Conservation (phyloP, 2,797 vertebrate species). For the Macroramphosus scolopax region DNA sequence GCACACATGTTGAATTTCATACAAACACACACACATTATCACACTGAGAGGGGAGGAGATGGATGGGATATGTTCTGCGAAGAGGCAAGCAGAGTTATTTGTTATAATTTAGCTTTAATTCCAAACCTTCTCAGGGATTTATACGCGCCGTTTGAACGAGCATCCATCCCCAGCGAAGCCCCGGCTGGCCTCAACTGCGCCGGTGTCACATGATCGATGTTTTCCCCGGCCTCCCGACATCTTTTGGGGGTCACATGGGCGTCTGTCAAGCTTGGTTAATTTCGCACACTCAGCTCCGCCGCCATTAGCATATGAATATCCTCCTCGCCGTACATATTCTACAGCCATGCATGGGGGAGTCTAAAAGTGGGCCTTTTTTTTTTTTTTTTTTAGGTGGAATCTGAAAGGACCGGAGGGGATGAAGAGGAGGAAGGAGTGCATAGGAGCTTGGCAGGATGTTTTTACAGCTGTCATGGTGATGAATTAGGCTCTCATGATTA, state of each 20-base stretch:
- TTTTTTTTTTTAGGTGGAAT: conserved; percentile 39
- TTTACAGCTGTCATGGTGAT: conserved; percentile 76
- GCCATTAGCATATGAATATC: conserved; percentile 77
- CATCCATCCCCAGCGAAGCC: conserved; percentile 70
- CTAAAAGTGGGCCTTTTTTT: conserved; percentile 57
- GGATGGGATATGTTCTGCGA: conserved; percentile 51
- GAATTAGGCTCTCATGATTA: conserved; percentile 75
- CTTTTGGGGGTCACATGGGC: conserved; percentile 67
- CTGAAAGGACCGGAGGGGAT: conserved; percentile 70
- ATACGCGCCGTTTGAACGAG: conserved; percentile 52
- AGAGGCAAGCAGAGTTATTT: conserved; percentile 61
- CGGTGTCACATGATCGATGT: conserved; percentile 75
- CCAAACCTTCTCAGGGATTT: conserved; percentile 67
- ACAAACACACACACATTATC: conserved; percentile 9
- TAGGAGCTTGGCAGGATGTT: conserved; percentile 69
- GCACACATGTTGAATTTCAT: conserved; percentile 16
- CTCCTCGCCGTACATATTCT: conserved; percentile 66
- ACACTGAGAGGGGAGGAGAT: conserved; percentile 32
- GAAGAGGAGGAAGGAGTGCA: conserved; percentile 66
- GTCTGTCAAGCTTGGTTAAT: conserved; percentile 78
- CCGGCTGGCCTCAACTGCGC: conserved; percentile 35
- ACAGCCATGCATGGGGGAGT: conserved; percentile 62
- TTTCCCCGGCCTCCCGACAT: conserved; percentile 64
- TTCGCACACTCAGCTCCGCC: conserved; percentile 63
- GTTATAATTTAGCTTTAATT: conserved; percentile 76